These are phyloP conservation scores for Ardeotis arabs DNA, from an alignment of 2,113 vertebrate genomes.

Conservation along the genomic window DNA sequence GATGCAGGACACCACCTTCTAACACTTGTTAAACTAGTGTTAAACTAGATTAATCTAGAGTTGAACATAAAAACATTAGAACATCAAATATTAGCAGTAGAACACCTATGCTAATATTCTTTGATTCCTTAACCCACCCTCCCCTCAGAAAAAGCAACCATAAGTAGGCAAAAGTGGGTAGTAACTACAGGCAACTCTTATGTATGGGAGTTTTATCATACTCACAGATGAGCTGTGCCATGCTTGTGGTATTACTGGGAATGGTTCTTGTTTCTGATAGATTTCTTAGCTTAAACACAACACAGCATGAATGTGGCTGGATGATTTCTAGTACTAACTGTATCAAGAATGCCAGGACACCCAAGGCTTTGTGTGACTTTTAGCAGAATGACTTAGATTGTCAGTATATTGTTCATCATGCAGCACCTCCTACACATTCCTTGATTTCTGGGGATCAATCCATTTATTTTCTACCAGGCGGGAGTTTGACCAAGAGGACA, in stretches of 20 bases:
- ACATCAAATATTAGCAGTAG: background rate
- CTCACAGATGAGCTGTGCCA: background rate
- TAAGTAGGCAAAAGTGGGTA: background rate
- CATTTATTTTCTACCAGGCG: slow-evolving; percentile 67
- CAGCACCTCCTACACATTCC: background rate
- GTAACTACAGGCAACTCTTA: background rate
- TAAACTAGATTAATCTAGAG: background rate
- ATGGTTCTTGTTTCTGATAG: background rate
- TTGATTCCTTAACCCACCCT: background rate
- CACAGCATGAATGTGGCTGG: background rate
- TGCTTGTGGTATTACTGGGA: background rate
- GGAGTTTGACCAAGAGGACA: slow-evolving; percentile 82
- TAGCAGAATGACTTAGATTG: background rate
- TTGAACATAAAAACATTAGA: background rate
- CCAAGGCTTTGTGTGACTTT: background rate
- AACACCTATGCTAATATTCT: background rate
- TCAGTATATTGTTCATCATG: background rate
- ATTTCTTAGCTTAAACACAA: background rate
- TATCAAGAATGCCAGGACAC: background rate
- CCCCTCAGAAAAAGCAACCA: background rate
- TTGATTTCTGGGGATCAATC: background rate
- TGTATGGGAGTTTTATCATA: background rate
- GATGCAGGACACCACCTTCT: background rate
- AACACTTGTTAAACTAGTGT: background rate
- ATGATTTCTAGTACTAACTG: background rate